Evolutionary conservation across 2,888 invertebrate species (phyloP).

Genomic region (Ectropis crepuscularia): DNA sequence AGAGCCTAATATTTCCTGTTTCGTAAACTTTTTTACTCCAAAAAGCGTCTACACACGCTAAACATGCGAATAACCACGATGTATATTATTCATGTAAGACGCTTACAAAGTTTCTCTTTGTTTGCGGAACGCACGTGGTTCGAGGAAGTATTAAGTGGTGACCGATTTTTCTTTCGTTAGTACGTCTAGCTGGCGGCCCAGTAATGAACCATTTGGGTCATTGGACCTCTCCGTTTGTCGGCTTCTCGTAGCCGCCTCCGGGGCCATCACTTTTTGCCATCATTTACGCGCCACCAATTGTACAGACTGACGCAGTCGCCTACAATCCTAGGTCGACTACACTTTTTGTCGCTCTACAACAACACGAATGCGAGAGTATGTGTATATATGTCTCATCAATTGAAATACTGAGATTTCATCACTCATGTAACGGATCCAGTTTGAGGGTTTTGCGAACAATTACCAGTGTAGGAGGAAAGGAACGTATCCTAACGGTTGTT

Average conservation of each 20-base stretch:
- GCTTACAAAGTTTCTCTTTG: conserved; percentile 32
- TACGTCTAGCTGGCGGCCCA: conserved; percentile 71
- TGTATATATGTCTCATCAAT: conserved; percentile 46
- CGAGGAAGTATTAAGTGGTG: conserved; percentile 55
- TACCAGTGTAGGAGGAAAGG: conserved; percentile 52
- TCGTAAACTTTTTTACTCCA: conserved; percentile 3
- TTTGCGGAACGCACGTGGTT: conserved; percentile 39
- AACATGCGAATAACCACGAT: not conserved
- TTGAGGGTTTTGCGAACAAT: conserved; percentile 51
- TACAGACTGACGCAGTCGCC: conserved; percentile 63
- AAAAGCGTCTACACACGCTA: not conserved
- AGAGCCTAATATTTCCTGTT: conserved; percentile 18
- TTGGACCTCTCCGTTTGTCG: conserved; percentile 80
- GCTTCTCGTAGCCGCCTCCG: conserved; percentile 63
- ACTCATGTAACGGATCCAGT: conserved; percentile 53
- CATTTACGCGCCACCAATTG: conserved; percentile 69
- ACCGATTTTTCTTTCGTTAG: conserved; percentile 78
- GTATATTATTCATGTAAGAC: conserved; percentile 4
- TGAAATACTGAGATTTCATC: conserved; percentile 47
- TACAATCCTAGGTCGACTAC: conserved; percentile 53
- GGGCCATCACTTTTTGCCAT: conserved; percentile 71
- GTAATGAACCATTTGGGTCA: conserved; percentile 81
- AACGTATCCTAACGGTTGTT: conserved; percentile 52
- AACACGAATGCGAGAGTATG: conserved; percentile 14
- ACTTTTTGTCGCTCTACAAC: conserved; percentile 25